Evolutionary conservation across 2,113 vertebrate species (phyloP).

Genomic region (Xiphias gladius): DNA sequence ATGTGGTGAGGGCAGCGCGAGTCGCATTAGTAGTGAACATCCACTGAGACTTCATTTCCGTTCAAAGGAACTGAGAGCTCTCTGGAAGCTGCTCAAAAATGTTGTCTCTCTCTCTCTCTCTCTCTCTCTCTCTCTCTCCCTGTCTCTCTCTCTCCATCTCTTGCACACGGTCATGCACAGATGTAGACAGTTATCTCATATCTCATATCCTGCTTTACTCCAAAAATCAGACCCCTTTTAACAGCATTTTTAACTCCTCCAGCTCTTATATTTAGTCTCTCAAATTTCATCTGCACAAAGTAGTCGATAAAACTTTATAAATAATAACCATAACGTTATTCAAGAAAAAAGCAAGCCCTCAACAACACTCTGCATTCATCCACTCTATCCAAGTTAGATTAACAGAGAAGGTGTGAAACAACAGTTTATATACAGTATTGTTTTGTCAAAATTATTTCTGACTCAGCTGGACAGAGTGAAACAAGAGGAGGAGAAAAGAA

Average conservation of each 20-base stretch:
- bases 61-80: constrained; percentile 65
- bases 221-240: background rate
- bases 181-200: constrained; percentile 33
- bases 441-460: background rate
- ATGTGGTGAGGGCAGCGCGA: constrained; percentile 37
- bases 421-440: background rate
- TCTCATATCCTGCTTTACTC: constrained; percentile 10
- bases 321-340: no score
- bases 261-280: background rate
- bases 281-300: background rate
- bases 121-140: constrained; percentile 18
- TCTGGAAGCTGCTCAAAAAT: constrained; percentile 70
- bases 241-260: background rate
- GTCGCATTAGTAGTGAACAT: constrained; percentile 49
- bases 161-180: constrained; percentile 38
- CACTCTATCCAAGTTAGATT: background rate
- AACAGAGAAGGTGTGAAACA: no score
- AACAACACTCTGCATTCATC: no score
- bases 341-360: no score
- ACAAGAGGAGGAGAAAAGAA: background rate
- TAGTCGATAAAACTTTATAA: no score
- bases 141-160: constrained; percentile 7
- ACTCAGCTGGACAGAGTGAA: background rate
- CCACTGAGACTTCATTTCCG: constrained; percentile 76
- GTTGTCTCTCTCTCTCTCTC: constrained; percentile 26